Evolutionary conservation across 2,888 invertebrate genomes (phyloP).

Genomic region (Phengaris alcon): DNA sequence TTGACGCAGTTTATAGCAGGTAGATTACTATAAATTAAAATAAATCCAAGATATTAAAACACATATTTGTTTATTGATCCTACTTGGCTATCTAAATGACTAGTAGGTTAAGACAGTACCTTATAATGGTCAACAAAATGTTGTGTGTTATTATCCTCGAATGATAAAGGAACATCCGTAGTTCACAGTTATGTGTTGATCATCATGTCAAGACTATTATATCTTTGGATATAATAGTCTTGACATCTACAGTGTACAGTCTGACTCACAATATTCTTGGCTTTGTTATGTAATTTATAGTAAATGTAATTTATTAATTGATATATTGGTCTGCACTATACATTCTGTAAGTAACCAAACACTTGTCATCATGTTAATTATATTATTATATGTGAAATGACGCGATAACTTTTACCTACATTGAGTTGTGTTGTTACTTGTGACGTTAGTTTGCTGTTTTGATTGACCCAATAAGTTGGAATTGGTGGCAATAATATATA

Average conservation of each 20-base stretch:
- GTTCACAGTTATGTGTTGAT: not conserved
- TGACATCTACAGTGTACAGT: too few species aligned
- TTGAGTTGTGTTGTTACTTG: not conserved
- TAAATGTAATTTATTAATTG: not conserved
- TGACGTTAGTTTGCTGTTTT: slow-evolving; percentile 7
- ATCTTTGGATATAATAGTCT: too few species aligned
- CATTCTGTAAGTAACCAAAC: not conserved
- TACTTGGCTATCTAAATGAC: not conserved
- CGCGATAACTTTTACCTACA: not conserved
- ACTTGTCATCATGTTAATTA: not conserved
- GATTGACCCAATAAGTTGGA: not conserved
- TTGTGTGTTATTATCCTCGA: not conserved
- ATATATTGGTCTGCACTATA: not conserved
- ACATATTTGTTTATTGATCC: too few species aligned
- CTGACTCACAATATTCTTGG: not conserved
- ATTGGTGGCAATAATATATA: not conserved
- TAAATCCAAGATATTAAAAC: too few species aligned
- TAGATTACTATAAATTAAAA: too few species aligned
- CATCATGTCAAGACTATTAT: not conserved
- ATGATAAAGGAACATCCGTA: not conserved
- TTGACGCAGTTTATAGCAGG: not conserved
- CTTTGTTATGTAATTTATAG: not conserved
- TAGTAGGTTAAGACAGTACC: not conserved
- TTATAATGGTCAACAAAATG: not conserved
- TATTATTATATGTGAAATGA: slow-evolving; percentile 4